Evolutionary conservation across 2,888 invertebrate genomes (phyloP).

Genomic region (Tetranychus truncatus): DNA sequence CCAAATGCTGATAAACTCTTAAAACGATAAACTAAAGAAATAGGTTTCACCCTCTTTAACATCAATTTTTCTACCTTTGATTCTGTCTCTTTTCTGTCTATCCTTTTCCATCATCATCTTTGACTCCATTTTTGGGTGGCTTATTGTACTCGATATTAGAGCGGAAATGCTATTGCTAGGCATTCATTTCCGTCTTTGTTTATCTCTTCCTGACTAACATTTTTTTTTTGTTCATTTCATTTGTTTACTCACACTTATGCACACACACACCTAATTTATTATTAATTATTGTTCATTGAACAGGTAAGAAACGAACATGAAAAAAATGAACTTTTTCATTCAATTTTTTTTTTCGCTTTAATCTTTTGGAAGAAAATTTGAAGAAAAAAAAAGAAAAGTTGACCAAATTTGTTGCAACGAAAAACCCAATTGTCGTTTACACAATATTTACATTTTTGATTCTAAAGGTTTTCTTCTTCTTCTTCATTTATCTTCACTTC

Average conservation of each 20-base stretch:
- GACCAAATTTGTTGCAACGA: no score
- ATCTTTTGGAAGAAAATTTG: no score
- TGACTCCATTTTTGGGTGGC: background rate
- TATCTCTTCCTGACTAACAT: slow-evolving; percentile 6
- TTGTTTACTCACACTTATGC: background rate
- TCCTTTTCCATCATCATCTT: background rate
- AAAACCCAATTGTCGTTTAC: no score
- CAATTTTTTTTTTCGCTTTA: no score
- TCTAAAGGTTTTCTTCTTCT: background rate
- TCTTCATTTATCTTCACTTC: background rate
- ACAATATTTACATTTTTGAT: background rate
- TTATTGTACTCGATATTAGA: background rate
- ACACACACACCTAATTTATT: background rate
- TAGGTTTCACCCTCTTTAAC: background rate
- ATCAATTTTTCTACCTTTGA: background rate
- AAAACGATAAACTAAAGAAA: background rate
- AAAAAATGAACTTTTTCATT: no score
- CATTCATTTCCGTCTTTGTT: background rate
- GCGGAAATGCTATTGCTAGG: background rate
- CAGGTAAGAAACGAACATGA: no score
- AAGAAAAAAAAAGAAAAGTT: no score
- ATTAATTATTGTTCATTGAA: background rate
- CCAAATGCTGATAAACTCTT: background rate
- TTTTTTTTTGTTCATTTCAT: background rate
- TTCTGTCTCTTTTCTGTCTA: background rate